Conservation (phyloP, 2,888 invertebrate genomes). For the Acholoe squamosa region DNA sequence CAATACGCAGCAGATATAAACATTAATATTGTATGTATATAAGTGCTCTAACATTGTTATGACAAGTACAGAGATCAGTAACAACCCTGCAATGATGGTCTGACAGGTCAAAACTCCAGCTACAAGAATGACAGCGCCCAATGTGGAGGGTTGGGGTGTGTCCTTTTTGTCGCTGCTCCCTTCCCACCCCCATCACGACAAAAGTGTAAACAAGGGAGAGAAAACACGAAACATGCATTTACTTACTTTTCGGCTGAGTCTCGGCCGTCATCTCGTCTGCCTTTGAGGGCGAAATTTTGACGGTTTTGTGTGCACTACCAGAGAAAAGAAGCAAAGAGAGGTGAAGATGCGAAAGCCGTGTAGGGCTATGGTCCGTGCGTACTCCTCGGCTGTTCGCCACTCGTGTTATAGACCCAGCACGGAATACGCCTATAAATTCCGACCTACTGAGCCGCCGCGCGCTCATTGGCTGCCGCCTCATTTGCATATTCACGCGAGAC, state of each 20-base stretch:
- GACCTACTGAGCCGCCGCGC: slow-evolving; percentile 17
- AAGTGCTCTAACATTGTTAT: neutral
- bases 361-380: slow-evolving; percentile 21
- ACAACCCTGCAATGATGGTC: neutral
- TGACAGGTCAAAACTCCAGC: neutral
- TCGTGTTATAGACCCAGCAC: slow-evolving; percentile 45
- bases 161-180: neutral
- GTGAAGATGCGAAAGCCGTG: slow-evolving; percentile 34
- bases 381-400: slow-evolving; percentile 60
- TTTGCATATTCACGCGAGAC: slow-evolving; percentile 47
- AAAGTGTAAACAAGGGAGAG: slow-evolving; percentile 43
- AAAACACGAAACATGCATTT: slow-evolving; percentile 29
- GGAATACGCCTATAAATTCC: slow-evolving; percentile 60
- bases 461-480: slow-evolving; percentile 54
- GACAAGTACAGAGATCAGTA: neutral
- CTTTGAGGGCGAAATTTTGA: slow-evolving; percentile 85
- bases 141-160: neutral
- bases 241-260: slow-evolving; percentile 84
- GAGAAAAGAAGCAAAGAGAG: slow-evolving; percentile 51
- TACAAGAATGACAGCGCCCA: neutral
- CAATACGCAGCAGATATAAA: too few relatives aligned
- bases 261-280: slow-evolving; percentile 85
- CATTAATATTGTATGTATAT: too few relatives aligned
- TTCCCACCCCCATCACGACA: neutral
- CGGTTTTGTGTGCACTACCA: slow-evolving; percentile 68